Evolutionary conservation across 2,888 invertebrate species (phyloP).

Genomic region (Dicranocentrus wangi): DNA sequence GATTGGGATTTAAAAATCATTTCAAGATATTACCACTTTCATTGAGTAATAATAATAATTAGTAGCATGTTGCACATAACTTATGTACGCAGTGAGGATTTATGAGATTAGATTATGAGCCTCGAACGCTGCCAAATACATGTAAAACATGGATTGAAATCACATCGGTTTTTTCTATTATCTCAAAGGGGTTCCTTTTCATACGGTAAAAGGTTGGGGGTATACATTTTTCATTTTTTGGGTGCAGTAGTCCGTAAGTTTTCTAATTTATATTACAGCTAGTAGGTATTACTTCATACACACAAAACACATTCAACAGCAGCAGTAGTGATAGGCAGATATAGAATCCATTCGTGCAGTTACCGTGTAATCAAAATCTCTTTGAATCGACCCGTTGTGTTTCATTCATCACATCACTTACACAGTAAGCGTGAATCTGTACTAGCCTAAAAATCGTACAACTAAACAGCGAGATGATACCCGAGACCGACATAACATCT

Average conservation of each 20-base stretch:
- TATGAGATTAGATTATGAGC: constrained; percentile 37
- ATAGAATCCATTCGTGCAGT: neutral
- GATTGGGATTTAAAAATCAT: neutral
- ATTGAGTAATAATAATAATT: constrained; percentile 2
- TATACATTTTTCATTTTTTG: constrained; percentile 43
- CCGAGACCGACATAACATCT: no score
- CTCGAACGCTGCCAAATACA: constrained; percentile 59
- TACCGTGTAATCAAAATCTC: constrained; percentile 22
- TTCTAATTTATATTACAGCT: constrained; percentile 5
- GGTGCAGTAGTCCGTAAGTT: constrained; percentile 48
- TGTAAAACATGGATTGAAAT: constrained; percentile 47
- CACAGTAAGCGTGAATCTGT: neutral
- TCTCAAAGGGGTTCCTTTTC: constrained; percentile 58
- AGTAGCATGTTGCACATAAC: constrained; percentile 7
- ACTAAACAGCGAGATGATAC: no score
- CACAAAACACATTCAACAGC: constrained; percentile 5
- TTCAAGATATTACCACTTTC: constrained; percentile 28
- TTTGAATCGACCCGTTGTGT: neutral
- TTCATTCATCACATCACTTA: constrained; percentile 12
- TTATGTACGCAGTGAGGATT: constrained; percentile 27
- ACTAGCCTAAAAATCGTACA: no score
- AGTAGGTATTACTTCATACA: neutral
- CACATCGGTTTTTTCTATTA: constrained; percentile 46
- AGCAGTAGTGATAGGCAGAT: constrained; percentile 2
- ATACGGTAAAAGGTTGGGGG: constrained; percentile 64